Conservation (phyloP, 2,797 vertebrate species). For the Sylvilagus floridanus region DNA sequence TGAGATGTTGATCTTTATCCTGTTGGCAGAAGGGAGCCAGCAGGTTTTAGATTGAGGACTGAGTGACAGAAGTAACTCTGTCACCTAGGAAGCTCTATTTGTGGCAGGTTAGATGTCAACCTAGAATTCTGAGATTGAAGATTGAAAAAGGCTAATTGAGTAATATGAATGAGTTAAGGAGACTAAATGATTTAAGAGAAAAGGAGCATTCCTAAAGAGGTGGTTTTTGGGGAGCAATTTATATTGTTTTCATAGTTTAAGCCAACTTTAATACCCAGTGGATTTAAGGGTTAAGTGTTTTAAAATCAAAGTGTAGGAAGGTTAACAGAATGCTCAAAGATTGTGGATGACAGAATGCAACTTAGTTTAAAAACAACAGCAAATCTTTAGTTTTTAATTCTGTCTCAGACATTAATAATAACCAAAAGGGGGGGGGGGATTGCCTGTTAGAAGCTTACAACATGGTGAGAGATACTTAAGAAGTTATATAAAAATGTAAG, state of each 20-base stretch:
- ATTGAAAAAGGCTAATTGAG: neutral
- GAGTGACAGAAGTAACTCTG: neutral
- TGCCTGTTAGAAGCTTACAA: neutral
- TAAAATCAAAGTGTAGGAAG: neutral
- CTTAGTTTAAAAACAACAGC: neutral
- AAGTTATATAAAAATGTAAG: neutral
- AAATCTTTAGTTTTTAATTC: neutral
- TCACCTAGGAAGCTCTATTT: neutral
- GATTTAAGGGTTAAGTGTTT: neutral
- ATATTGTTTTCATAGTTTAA: neutral
- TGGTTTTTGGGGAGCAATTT: neutral
- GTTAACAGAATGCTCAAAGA: neutral
- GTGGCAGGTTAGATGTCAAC: neutral
- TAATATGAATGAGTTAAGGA: neutral
- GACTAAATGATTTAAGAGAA: slow-evolving; percentile 1
- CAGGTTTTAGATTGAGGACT: neutral
- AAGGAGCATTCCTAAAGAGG: neutral
- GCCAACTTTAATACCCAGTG: neutral
- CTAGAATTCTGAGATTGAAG: neutral
- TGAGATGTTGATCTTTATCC: neutral
- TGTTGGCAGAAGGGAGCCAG: neutral
- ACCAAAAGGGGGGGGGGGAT: neutral
- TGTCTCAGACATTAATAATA: neutral
- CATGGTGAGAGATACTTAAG: neutral
- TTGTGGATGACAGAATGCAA: neutral